Conservation (phyloP, 2,888 invertebrate genomes). For the Heterodera filipjevi region DNA sequence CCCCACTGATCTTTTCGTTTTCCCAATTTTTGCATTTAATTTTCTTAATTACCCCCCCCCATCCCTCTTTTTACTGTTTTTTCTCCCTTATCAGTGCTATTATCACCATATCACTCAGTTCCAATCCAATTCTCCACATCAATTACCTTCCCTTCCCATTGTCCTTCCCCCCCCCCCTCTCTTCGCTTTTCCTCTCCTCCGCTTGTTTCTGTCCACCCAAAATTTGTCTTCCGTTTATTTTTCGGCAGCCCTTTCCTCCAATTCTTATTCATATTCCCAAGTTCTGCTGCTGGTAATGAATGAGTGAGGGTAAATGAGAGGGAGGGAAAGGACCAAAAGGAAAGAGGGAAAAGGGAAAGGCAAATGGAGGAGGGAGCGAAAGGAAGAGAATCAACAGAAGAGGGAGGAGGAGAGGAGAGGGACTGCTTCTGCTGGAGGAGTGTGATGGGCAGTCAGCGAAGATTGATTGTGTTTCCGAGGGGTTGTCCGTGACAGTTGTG, state of each 20-base stretch:
- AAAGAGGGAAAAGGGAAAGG: neutral
- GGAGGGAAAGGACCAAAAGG: neutral
- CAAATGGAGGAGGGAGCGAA: too few relatives aligned
- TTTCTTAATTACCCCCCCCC: too few relatives aligned
- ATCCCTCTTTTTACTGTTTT: too few relatives aligned
- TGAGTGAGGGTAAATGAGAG: constrained; percentile 9
- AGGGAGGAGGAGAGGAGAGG: too few relatives aligned
- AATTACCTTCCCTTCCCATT: neutral
- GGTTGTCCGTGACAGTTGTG: neutral
- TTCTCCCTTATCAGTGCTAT: too few relatives aligned
- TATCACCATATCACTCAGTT: neutral
- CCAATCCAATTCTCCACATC: neutral
- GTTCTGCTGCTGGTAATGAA: constrained; percentile 2
- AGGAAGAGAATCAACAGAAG: neutral
- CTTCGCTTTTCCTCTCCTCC: neutral
- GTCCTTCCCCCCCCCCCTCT: neutral
- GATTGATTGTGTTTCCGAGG: constrained; percentile 12
- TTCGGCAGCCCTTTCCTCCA: neutral
- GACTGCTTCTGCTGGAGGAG: too few relatives aligned
- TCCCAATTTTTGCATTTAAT: too few relatives aligned
- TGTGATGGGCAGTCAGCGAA: neutral
- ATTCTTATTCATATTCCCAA: constrained; percentile 13
- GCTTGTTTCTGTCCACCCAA: neutral
- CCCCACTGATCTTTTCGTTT: too few relatives aligned
- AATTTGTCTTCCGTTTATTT: neutral